phyloP scores from a whole-genome alignment of 2,888 invertebrate genomes.

The Clusia tigrina region DNA sequence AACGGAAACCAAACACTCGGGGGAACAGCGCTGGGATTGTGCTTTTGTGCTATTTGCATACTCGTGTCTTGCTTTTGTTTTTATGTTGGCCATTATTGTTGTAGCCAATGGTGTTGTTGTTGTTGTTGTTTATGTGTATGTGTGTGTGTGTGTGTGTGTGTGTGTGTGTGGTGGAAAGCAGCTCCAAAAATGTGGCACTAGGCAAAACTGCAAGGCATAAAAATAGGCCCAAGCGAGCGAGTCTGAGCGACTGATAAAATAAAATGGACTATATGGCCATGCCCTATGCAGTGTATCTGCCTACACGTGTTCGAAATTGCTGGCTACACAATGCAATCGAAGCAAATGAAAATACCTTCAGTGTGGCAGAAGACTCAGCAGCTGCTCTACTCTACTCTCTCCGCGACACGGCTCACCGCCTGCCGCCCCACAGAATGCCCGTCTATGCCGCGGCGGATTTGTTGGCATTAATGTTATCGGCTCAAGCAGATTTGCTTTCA shows the following conservation, averaged over 20 bases:
- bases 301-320: too few relatives aligned
- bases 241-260: neutral
- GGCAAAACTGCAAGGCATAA: neutral
- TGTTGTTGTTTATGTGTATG: neutral
- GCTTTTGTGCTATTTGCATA: too few relatives aligned
- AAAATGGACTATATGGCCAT: neutral
- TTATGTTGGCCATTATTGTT: too few relatives aligned
- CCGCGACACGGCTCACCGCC: too few relatives aligned
- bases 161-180: neutral
- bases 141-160: neutral
- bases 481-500: constrained; percentile 1
- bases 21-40: too few relatives aligned
- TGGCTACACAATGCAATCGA: neutral
- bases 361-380: too few relatives aligned
- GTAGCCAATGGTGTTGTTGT: too few relatives aligned
- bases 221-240: neutral
- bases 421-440: too few relatives aligned
- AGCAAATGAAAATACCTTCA: constrained; percentile 5
- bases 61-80: too few relatives aligned
- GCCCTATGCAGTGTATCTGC: too few relatives aligned
- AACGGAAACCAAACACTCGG: too few relatives aligned
- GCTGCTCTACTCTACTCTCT: too few relatives aligned
- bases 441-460: neutral
- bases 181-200: neutral
- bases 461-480: constrained; percentile 2